Evolutionary conservation across 1,140 invertebrate species (phyloP), one percentile per base, ranked within the genome.

Genomic region (Cepaea nemoralis): DNA sequence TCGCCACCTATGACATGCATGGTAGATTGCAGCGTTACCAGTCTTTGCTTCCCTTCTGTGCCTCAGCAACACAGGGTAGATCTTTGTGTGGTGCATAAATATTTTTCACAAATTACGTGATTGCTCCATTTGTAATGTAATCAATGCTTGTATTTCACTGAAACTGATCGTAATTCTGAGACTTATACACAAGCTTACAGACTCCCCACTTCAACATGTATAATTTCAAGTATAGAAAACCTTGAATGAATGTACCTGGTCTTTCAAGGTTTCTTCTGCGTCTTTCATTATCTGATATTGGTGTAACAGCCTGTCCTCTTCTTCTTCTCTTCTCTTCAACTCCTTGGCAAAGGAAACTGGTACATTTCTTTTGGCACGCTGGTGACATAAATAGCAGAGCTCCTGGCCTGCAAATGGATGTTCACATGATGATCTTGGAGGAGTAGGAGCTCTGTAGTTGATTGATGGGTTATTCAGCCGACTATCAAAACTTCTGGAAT

Each of bases 381-480:
- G 90, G 80, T 91, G 90, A 83, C 91, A 92, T 19, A 92, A 84
- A 80, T 91, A 91, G 83, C 91, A 92, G 75, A 92, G 82, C 81
- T 92, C 91, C 80, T 92, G 91, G 6, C 90, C 91, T 55, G 90
- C 88, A 69, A 87, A 87, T 0, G 85, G 80, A 71, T 91, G 91
- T n/a, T 86, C 88, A 84, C 90, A 91, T 0, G 85, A 80, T n/a
- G 87, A 86, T 6, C 33, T 55, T 16, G 84, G 83, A 39, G 85
- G 83, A 1, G 84, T 84, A n/a, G 74, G 55, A 16, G 67, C 77
- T 59, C 83, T 78, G 12, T 19, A 45, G 8, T 12, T 37, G 22
- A 42, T 37, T 71, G 33, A 55, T 55, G 19, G 83, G 16, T 82
- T 75, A 63, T 85, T 80, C 74, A 50, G 76, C 22, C 14, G 66